phyloP scores from a whole-genome alignment of 2,888 invertebrate species.

The Clostera curtula region DNA sequence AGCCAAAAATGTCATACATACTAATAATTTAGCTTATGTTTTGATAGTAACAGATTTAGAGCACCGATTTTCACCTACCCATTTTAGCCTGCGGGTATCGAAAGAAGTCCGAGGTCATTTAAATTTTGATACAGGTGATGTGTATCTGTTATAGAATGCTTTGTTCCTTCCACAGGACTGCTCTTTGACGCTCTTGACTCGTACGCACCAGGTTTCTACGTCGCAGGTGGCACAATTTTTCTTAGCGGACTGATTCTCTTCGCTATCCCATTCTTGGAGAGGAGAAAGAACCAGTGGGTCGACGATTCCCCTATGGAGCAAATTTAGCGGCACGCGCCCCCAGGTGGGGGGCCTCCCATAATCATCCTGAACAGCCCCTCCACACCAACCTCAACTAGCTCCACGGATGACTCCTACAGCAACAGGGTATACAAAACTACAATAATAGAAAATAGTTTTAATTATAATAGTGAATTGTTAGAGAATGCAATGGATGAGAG shows the following conservation, averaged over 20 bases:
- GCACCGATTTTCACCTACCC: too few relatives aligned
- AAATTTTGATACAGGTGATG: too few relatives aligned
- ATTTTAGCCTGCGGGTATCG: too few relatives aligned
- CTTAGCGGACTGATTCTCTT: constrained; percentile 92
- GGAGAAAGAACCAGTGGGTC: constrained; percentile 33
- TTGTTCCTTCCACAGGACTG: constrained; percentile 77
- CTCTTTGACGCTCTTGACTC: constrained; percentile 85
- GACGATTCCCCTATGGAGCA: constrained; percentile 48
- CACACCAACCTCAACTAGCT: constrained; percentile 46
- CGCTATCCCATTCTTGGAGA: constrained; percentile 83
- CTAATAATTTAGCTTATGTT: too few relatives aligned
- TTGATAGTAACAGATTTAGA: too few relatives aligned
- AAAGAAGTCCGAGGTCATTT: too few relatives aligned
- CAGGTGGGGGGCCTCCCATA: too few relatives aligned
- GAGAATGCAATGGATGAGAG: constrained; percentile 46
- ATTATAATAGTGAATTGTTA: constrained; percentile 44
- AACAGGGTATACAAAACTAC: constrained; percentile 66
- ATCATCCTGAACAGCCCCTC: constrained; percentile 66
- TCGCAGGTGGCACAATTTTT: constrained; percentile 90
- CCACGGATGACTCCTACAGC: constrained; percentile 48
- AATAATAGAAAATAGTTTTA: constrained; percentile 49
- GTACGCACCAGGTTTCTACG: constrained; percentile 90
- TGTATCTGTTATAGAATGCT: too few relatives aligned
- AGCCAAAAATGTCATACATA: too few relatives aligned
- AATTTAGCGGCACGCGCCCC: constrained; percentile 55